Conservation (phyloP, 1,140 invertebrate species). For the Aphaenogaster rudis region DNA sequence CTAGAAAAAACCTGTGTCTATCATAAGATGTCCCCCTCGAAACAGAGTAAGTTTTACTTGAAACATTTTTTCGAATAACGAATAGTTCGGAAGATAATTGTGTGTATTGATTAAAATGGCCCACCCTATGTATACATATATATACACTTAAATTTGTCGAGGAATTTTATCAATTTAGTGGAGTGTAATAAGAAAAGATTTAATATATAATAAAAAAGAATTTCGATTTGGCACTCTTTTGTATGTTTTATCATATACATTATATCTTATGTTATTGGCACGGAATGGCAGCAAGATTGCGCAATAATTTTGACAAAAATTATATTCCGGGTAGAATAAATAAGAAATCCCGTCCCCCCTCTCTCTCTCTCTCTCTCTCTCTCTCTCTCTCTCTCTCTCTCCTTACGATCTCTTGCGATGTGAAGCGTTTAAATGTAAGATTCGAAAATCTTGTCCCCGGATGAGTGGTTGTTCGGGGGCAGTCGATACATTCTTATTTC, state of each 20-base stretch:
- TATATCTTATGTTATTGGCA: not conserved
- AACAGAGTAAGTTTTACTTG: too few species aligned
- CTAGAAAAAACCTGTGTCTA: too few species aligned
- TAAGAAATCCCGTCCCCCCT: not conserved
- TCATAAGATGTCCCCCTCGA: too few species aligned
- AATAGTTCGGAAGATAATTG: too few species aligned
- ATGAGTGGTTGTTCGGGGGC: slow-evolving; percentile 67
- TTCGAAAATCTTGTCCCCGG: slow-evolving; percentile 68
- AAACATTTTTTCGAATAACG: too few species aligned
- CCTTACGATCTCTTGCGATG: slow-evolving; percentile 21
- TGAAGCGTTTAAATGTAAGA: slow-evolving; percentile 67
- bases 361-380: not conserved
- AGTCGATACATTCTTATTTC: slow-evolving; percentile 83
- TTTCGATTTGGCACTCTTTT: not conserved
- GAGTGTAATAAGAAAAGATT: not conserved
- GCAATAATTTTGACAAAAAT: slow-evolving; percentile 31
- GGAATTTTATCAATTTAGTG: not conserved
- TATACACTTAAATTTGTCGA: not conserved
- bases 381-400: not conserved
- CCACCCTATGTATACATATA: too few species aligned
- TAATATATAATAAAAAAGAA: not conserved
- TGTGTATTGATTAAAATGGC: too few species aligned
- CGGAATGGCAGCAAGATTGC: not conserved
- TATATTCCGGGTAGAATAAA: slow-evolving; percentile 2
- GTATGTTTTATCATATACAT: not conserved